These are phyloP conservation scores for Hyposmocoma kahamanoa DNA, from an alignment of 1,140 invertebrate genomes.

Conservation along the genomic window DNA sequence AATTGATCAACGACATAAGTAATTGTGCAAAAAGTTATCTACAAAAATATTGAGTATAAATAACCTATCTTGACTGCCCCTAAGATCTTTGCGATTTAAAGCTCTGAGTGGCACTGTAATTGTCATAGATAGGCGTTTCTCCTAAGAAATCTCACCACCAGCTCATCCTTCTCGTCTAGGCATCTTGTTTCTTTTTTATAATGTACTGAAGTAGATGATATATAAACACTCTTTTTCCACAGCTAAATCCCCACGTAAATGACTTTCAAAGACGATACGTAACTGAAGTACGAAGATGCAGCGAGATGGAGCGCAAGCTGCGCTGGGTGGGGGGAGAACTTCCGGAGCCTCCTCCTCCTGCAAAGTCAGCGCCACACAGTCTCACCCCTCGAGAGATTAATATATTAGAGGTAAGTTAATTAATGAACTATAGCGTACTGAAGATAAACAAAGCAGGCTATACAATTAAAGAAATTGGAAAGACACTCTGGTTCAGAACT, in stretches of 20 bases:
- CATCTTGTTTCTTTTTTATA: neutral
- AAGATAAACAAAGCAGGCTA: too few relatives aligned
- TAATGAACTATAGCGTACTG: too few relatives aligned
- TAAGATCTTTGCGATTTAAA: too few relatives aligned
- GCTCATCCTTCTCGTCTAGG: neutral
- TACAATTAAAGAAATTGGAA: too few relatives aligned
- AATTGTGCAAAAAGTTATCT: neutral
- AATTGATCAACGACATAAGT: neutral
- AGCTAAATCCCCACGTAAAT: slow-evolving; percentile 79
- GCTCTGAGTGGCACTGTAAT: too few relatives aligned
- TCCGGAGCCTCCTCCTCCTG: slow-evolving; percentile 54
- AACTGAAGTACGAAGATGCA: slow-evolving; percentile 78
- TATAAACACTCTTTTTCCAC: slow-evolving; percentile 10
- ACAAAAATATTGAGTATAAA: neutral
- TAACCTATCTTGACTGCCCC: too few relatives aligned
- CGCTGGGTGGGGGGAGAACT: slow-evolving; percentile 83
- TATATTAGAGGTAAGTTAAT: slow-evolving; percentile 54
- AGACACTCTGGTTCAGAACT: too few relatives aligned
- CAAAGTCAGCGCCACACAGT: slow-evolving; percentile 37
- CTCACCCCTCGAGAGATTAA: slow-evolving; percentile 55
- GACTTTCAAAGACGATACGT: slow-evolving; percentile 82
- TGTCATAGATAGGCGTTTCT: too few relatives aligned
- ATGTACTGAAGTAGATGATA: neutral
- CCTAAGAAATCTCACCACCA: too few relatives aligned
- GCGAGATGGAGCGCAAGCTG: slow-evolving; percentile 82